Base-by-base conservation (phyloP, 1,140 invertebrate genomes). In the Trachelipus rathkii region DNA sequence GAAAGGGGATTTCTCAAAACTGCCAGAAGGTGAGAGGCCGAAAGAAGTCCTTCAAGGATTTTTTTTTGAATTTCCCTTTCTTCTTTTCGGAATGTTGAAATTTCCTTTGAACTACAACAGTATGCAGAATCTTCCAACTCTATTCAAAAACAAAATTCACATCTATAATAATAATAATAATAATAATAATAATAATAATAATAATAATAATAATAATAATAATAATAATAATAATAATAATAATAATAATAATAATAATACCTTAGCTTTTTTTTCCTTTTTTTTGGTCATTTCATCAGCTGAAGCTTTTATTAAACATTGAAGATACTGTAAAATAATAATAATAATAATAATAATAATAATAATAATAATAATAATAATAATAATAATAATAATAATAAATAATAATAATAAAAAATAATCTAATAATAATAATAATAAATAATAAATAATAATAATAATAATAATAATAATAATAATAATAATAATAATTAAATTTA, bases 21-120 rank as follows among this genome's bases (percentile, higher is more conserved):
- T 92, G 82, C 89, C 91, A n/a, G 21, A 91, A 87, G 81, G 91
- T 90, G 10, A 95, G 82, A 0, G 94, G 93, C 80, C 89, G 89
- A 77, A 97, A 94, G 83, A 97, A 97, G 81, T 91, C 88, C 84
- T 92, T 92, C 0, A 96, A 86, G 81, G 92, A 88, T 85, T 91
- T 92, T 84, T 95, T 93, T 82, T 90, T 91, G 68, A 81, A 75
- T 15, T 73, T 70, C 24, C 45, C 43, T 0, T 70, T 75, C 53
- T 75, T 68, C 46, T 69, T 53, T 10, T 8, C 11, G 15, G 76
- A 74, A 21, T 72, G 76, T 73, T 71, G 73, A 10, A 46, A 68
- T 44, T 74, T 77, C 21, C 75, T 75, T 33, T 77, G 71, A 43
- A 81, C 74, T 10, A 76, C 72, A 44, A 81, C 75, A 44, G 77